Percentiles rank a stretch among this genome's conserved stretches.
Conservation (phyloP, 2,797 vertebrate species). For the Diplodus sargus region DNA sequence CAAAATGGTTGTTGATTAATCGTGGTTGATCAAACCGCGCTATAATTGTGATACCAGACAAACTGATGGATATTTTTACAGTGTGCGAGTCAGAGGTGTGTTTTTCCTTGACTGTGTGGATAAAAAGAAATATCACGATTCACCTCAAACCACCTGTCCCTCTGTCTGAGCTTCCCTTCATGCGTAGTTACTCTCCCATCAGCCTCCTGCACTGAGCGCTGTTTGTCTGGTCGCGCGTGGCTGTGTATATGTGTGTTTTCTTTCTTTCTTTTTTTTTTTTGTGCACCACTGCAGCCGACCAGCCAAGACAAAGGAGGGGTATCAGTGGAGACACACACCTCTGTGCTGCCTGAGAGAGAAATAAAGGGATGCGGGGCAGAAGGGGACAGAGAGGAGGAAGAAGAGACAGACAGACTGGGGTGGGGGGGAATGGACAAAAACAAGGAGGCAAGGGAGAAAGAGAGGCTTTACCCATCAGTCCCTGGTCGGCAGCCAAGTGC, state of each 20-base stretch:
- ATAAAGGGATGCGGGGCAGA: background rate
- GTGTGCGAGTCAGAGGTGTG: background rate
- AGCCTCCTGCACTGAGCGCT: conserved; percentile 63
- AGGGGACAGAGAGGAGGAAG: background rate
- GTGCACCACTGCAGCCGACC: conserved; percentile 23
- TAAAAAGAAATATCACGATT: conserved; percentile 44
- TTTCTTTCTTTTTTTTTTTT: conserved; percentile 35
- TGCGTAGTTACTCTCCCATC: conserved; percentile 71
- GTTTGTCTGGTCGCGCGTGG: conserved; percentile 75
- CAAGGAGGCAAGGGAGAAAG: conserved; percentile 34
- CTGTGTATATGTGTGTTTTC: conserved; percentile 29
- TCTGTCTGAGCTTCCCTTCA: conserved; percentile 54
- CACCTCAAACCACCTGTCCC: conserved; percentile 36
- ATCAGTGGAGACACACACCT: conserved; percentile 43
- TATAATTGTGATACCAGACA: no score
- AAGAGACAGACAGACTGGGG: conserved; percentile 29
- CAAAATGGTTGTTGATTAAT: no score
- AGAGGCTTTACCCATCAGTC: conserved; percentile 86
- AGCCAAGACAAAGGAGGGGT: conserved; percentile 63
- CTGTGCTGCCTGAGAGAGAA: conserved; percentile 25
- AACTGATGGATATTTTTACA: background rate
- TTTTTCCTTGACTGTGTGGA: conserved; percentile 13
- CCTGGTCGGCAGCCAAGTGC: conserved; percentile 92
- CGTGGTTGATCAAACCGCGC: background rate
- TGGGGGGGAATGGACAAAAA: conserved; percentile 15